phyloP scores from a whole-genome alignment of 2,797 vertebrate species.

The Lacerta agilis region DNA sequence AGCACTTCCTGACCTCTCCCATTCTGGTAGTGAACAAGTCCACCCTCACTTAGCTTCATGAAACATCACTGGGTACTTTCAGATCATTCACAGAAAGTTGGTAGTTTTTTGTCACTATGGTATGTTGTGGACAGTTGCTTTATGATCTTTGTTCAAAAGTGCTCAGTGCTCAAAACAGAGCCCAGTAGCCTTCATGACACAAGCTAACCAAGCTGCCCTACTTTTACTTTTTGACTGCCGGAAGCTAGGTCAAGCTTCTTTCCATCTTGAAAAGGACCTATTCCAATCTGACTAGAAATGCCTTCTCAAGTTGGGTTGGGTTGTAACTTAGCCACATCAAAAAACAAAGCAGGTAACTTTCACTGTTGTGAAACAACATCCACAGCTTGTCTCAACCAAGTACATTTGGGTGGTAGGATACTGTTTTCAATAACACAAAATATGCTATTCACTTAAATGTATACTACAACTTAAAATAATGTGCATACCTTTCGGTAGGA shows the following conservation, averaged over 20 bases:
- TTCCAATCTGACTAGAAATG: neutral
- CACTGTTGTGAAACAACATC: neutral
- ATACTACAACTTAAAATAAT: neutral
- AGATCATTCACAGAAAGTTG: neutral
- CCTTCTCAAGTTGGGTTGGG: neutral
- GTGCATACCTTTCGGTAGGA: slow-evolving; percentile 95
- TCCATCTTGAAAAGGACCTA: neutral
- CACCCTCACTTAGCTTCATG: neutral
- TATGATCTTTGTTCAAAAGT: neutral
- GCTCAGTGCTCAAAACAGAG: neutral
- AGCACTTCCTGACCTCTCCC: neutral
- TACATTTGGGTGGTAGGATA: neutral
- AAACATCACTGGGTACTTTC: neutral
- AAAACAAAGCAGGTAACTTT: neutral
- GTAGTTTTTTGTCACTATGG: neutral
- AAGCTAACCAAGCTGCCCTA: neutral
- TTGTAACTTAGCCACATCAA: neutral
- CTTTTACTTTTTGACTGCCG: neutral
- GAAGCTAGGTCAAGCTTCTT: neutral
- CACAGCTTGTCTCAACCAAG: neutral
- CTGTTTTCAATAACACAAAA: slow-evolving; percentile 10
- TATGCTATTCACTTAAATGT: neutral
- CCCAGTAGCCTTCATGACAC: neutral
- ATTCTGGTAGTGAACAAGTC: neutral
- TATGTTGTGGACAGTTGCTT: too few relatives aligned